Evolutionary conservation across 1,140 invertebrate species (phyloP).

Genomic region (Muscidifurax raptorellus): DNA sequence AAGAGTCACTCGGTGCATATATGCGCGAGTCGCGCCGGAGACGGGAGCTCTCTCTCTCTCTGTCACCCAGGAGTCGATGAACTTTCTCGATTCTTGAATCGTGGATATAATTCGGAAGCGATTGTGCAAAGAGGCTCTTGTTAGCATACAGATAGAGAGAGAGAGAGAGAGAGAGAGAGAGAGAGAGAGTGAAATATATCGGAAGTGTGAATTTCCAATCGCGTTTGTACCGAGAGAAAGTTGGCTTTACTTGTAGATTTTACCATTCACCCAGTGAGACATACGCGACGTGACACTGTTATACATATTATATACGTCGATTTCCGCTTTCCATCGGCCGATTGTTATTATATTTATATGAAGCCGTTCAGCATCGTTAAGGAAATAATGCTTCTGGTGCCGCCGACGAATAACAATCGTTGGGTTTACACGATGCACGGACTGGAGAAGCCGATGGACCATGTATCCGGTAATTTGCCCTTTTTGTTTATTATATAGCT

Average conservation of each 20-base stretch:
- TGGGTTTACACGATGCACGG: slow-evolving; percentile 65
- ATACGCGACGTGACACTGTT: not conserved
- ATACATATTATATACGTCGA: not conserved
- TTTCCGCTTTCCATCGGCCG: not conserved
- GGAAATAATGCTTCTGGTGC: slow-evolving; percentile 57
- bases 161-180: too few relatives aligned
- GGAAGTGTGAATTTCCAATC: too few relatives aligned
- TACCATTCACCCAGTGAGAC: not conserved
- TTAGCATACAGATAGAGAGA: too few relatives aligned
- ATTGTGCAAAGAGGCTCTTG: too few relatives aligned
- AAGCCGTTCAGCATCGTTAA: not conserved
- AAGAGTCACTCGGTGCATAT: too few relatives aligned
- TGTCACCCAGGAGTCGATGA: not conserved
- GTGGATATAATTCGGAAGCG: too few relatives aligned
- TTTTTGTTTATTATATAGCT: not conserved
- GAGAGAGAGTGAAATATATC: too few relatives aligned
- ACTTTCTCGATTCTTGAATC: not conserved
- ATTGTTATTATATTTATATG: not conserved
- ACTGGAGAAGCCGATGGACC: slow-evolving; percentile 63
- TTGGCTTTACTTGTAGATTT: too few relatives aligned
- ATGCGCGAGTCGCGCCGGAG: too few relatives aligned
- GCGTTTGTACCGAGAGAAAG: too few relatives aligned
- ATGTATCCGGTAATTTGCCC: slow-evolving; percentile 59
- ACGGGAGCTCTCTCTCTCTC: too few relatives aligned
- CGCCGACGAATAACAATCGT: slow-evolving; percentile 60